Percentiles rank a stretch among this genome's conserved stretches.
Evolutionary conservation across 2,888 invertebrate genomes (phyloP).

Genomic region (Drosophila sordidapex): DNA sequence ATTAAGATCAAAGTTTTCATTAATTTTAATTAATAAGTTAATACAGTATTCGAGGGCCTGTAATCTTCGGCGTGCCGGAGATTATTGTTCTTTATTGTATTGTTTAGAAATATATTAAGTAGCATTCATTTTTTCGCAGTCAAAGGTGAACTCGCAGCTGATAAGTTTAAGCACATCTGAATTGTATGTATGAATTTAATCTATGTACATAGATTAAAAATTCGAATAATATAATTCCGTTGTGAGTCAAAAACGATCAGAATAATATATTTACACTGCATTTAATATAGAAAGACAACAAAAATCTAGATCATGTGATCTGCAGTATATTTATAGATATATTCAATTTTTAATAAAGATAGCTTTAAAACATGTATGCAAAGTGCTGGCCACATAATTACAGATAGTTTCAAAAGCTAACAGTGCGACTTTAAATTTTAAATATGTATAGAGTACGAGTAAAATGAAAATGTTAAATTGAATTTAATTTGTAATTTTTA

Average conservation of each 20-base stretch:
- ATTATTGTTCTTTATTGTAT: background rate
- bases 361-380: background rate
- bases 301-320: background rate
- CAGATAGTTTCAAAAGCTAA: background rate
- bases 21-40: background rate
- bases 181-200: background rate
- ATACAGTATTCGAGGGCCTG: background rate
- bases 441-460: background rate
- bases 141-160: constrained; percentile 49
- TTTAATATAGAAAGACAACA: background rate
- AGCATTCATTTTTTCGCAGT: constrained; percentile 25
- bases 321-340: background rate
- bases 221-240: background rate
- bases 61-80: background rate
- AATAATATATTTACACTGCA: background rate
- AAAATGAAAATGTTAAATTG: background rate
- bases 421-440: background rate
- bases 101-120: background rate
- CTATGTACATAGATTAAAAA: background rate
- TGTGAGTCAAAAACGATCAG: background rate
- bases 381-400: background rate
- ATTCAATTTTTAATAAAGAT: background rate
- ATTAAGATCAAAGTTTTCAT: background rate
- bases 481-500: background rate
- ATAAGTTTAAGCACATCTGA: constrained; percentile 19